Conservation (phyloP, 1,140 invertebrate species). For the Akabosia matsudoensis region DNA sequence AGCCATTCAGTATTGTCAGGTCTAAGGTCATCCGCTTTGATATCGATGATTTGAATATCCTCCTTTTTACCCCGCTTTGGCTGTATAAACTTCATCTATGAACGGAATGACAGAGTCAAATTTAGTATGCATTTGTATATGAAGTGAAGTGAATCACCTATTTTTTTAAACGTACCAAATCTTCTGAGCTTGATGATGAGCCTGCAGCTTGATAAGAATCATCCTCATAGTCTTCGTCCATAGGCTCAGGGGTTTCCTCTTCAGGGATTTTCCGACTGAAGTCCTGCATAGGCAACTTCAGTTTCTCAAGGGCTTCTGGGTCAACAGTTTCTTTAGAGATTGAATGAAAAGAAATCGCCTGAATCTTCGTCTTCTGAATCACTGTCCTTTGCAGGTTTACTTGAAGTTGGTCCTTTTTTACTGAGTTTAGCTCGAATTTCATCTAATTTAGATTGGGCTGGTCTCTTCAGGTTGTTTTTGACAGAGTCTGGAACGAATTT, state of each 20-base stretch:
- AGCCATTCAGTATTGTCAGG: constrained; percentile 75
- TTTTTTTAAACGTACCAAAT: constrained; percentile 25
- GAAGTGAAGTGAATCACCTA: not conserved
- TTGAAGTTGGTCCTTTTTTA: constrained; percentile 33
- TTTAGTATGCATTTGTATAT: not conserved
- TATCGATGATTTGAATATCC: constrained; percentile 66
- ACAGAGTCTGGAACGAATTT: constrained; percentile 36
- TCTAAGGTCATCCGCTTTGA: constrained; percentile 76
- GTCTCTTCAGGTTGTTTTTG: constrained; percentile 37
- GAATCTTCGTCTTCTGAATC: constrained; percentile 55
- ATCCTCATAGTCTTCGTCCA: constrained; percentile 47
- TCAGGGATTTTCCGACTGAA: not conserved
- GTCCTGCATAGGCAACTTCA: constrained; percentile 22
- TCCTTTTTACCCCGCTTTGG: constrained; percentile 54
- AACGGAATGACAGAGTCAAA: not conserved
- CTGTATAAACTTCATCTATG: constrained; percentile 41
- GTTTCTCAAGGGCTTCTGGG: constrained; percentile 2
- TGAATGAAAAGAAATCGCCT: constrained; percentile 48
- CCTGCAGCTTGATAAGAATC: constrained; percentile 52
- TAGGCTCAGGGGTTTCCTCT: not conserved
- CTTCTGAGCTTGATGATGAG: not conserved
- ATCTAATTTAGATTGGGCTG: constrained; percentile 31
- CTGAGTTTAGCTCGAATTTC: constrained; percentile 43
- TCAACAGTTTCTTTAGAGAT: constrained; percentile 22
- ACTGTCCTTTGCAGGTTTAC: constrained; percentile 32